A percentile compares a stretch with the other conserved stretches of the same genome.
These are phyloP conservation scores for Anhinga rufa DNA, from an alignment of 2,113 vertebrate species.

Conservation along the genomic window DNA sequence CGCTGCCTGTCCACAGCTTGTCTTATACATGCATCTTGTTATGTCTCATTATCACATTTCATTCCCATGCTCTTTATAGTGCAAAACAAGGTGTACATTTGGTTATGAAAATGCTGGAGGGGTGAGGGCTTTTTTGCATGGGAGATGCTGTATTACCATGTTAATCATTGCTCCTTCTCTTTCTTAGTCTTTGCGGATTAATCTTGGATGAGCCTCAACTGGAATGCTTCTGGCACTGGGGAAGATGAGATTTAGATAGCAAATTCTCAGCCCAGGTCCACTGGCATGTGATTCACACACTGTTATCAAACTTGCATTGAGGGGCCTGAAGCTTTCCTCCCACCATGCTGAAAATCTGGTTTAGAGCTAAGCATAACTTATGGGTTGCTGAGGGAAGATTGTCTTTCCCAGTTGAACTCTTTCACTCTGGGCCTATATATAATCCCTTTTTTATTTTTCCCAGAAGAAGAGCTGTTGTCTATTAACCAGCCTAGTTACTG, in stretches of 20 bases:
- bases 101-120: constrained; percentile 22
- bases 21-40: background rate
- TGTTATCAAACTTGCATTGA: background rate
- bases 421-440: background rate
- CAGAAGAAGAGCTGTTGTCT: background rate
- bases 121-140: background rate
- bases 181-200: background rate
- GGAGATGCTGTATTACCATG: background rate
- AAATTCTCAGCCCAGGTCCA: background rate
- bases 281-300: background rate
- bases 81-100: constrained; percentile 42
- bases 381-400: background rate
- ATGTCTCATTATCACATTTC: constrained; percentile 21
- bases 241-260: background rate
- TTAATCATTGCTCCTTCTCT: background rate
- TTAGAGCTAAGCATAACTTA: background rate
- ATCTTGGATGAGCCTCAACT: background rate
- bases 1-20: constrained; percentile 36
- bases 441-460: background rate
- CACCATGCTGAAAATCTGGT: background rate
- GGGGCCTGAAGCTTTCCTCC: background rate
- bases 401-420: background rate
- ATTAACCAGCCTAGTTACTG: background rate
- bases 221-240: background rate
- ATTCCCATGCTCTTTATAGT: constrained; percentile 14